Evolutionary conservation across 2,888 invertebrate species (phyloP), one percentile per base, ranked within the genome.

Genomic region (Dascillus cervinus): DNA sequence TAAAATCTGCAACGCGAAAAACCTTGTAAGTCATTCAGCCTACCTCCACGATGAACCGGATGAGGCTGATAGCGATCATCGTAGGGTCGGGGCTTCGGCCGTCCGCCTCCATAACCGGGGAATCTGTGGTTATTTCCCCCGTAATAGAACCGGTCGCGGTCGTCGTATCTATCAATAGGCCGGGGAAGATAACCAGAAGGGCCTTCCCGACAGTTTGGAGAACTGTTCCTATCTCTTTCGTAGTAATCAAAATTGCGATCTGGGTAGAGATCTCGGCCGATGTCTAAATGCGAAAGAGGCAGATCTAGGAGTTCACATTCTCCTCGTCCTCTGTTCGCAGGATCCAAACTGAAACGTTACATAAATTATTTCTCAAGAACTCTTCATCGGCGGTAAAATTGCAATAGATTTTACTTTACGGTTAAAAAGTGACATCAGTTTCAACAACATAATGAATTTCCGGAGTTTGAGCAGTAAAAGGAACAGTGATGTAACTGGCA

Each of bases 221-320:
- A 77, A 34, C 81, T 82, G 52, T 82, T 82, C 12, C 82, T 68
- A 64, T 86, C 84, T 15, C 79, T 67, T 49, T 85, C 84, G 54
- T 82, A 88, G 55, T 82, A 86, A 53, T 88, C 87, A 50, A 80
- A 87, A 45, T 82, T 79, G 13, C 73, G 70, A 50, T 82, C 82
- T 4, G 78, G 74, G 1, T 72, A 69, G 42, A 81, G 73, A 50
- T 80, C 79, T 13, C 71, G 63, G 20, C 67, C 64, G 1, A 80
- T 54, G 53, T 86, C 79, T 58, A 86, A 74, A 14, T 77, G 73
- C 42, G 77, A 69, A 25, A 82, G 70, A 0, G 86, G 82, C 26
- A 79, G 69, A 6, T 83, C 79, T 45, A 83, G 75, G 31, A 87
- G 64, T 60, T 87, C 86, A 53, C 87, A 87, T 12, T 81, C 77